phyloP scores from a whole-genome alignment of 1,140 invertebrate genomes.

The Pogonus chalceus region DNA sequence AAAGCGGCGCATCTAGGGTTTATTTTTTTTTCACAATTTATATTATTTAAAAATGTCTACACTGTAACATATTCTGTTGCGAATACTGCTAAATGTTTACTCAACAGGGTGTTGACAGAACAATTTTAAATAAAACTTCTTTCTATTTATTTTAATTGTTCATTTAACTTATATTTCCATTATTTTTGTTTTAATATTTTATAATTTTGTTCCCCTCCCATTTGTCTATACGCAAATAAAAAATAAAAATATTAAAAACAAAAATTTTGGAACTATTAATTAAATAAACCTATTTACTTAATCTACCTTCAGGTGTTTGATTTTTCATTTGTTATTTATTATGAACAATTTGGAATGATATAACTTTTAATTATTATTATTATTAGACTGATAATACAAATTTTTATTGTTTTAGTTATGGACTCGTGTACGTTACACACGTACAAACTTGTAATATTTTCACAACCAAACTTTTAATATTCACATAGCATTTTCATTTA shows the following conservation, averaged over 20 bases:
- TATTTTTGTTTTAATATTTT: too few species aligned
- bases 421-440: neutral
- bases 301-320: neutral
- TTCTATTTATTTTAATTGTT: too few species aligned
- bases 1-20: too few species aligned
- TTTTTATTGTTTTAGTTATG: slow-evolving; percentile 4
- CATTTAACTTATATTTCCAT: too few species aligned
- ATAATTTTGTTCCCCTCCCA: too few species aligned
- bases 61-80: neutral
- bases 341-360: slow-evolving; percentile 6
- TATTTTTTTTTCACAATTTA: neutral
- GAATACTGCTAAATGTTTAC: neutral
- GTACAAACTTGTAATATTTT: neutral
- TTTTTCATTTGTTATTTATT: neutral
- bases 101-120: too few species aligned
- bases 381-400: slow-evolving; percentile 1
- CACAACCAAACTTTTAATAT: slow-evolving; percentile 4
- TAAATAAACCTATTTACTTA: too few species aligned
- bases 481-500: too few species aligned
- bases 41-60: neutral
- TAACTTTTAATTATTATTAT: neutral
- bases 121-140: too few species aligned
- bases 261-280: too few species aligned
- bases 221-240: too few species aligned
- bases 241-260: too few species aligned